Evolutionary conservation across 2,113 vertebrate genomes (phyloP).

Genomic region (Amphilophus citrinellus): DNA sequence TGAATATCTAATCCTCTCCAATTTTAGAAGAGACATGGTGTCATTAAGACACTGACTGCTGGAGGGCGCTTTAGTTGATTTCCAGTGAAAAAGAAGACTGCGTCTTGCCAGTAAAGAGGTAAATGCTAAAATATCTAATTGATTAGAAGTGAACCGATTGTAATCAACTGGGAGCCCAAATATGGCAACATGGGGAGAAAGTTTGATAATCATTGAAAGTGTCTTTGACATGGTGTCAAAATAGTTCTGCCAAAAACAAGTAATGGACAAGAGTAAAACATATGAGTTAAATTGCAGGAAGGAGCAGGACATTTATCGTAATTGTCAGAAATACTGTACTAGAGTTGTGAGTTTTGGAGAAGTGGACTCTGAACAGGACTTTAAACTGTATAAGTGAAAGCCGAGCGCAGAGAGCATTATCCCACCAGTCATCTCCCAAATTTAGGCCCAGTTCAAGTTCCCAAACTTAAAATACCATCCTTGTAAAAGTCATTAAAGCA

Average conservation of each 20-base stretch:
- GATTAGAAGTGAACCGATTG: not conserved
- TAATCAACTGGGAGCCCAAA: not conserved
- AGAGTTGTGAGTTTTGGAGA: not conserved
- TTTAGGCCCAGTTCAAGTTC: not conserved
- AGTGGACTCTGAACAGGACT: not conserved
- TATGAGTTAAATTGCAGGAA: too few species aligned
- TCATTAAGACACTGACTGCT: too few species aligned
- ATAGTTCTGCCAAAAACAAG: too few species aligned
- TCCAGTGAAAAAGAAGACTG: too few species aligned
- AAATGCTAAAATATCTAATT: too few species aligned
- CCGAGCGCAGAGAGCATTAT: not conserved
- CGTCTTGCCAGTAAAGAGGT: too few species aligned
- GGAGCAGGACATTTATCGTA: rapidly evolving
- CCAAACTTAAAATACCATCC: not conserved
- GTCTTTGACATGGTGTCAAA: too few species aligned
- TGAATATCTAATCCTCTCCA: not conserved
- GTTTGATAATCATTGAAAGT: too few species aligned
- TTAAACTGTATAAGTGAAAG: not conserved
- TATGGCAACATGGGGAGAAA: too few species aligned
- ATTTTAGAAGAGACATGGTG: too few species aligned
- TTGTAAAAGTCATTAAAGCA: not conserved
- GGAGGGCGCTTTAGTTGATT: too few species aligned
- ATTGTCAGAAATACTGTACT: not conserved
- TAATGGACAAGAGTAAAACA: too few species aligned
- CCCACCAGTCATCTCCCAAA: not conserved